Percentiles rank a stretch among this genome's conserved stretches.
phyloP scores from a whole-genome alignment of 92 coral and sea anemone genomes.

The Hydrozoanthus gracilis region DNA sequence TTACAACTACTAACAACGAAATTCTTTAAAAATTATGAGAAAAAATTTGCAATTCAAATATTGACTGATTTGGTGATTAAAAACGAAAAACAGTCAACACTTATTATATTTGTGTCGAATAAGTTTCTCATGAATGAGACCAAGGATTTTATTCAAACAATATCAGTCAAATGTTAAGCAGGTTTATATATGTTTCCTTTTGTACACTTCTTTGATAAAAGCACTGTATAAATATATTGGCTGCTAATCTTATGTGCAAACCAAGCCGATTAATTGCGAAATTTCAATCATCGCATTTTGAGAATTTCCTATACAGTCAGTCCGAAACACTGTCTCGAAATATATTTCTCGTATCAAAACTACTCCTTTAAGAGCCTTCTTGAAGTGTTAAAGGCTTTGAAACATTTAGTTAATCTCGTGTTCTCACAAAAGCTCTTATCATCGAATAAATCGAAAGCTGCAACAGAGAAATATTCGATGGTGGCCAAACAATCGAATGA shows the following conservation, averaged over 20 bases:
- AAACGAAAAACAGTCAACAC: not conserved
- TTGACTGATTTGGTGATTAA: not conserved
- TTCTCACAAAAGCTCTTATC: too few relatives aligned
- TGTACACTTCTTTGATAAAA: not conserved
- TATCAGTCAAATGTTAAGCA: not conserved
- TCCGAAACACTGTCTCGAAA: too few relatives aligned
- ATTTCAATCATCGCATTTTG: not conserved
- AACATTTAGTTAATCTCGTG: too few relatives aligned
- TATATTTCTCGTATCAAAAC: too few relatives aligned
- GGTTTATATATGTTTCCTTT: not conserved
- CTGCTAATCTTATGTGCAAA: not conserved
- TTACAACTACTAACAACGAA: not conserved
- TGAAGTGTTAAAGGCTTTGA: too few relatives aligned
- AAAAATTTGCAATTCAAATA: slow-evolving; percentile 1
- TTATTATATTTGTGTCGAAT: not conserved
- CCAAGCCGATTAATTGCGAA: not conserved
- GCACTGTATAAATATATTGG: not conserved
- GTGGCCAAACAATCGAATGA: too few relatives aligned
- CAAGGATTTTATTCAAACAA: not conserved
- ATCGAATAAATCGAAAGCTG: too few relatives aligned
- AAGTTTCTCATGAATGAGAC: not conserved
- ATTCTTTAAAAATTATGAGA: not conserved
- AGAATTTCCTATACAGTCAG: not conserved
- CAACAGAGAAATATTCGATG: too few relatives aligned
- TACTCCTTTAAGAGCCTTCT: too few relatives aligned